These are phyloP conservation scores for Drosophila borborema DNA, from an alignment of 2,888 invertebrate genomes.

Conservation along the genomic window DNA sequence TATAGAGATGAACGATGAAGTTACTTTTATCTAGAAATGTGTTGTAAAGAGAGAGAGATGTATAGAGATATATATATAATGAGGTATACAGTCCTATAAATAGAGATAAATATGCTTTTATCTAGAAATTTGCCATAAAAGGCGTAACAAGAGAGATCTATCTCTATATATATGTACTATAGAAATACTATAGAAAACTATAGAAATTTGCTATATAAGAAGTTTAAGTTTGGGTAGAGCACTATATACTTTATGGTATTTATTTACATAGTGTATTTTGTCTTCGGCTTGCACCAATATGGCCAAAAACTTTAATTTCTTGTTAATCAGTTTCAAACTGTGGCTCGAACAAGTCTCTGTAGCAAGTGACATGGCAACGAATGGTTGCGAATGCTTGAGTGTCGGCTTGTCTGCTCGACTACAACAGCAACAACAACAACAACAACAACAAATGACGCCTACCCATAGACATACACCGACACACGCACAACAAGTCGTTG, in stretches of 20 bases:
- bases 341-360: constrained; percentile 35
- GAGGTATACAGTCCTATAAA: not conserved
- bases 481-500: not conserved
- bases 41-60: too few relatives aligned
- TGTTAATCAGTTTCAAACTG: constrained; percentile 66
- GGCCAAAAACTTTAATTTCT: constrained; percentile 11
- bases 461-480: not conserved
- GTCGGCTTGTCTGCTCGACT: constrained; percentile 26
- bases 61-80: not conserved
- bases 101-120: too few relatives aligned
- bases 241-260: not conserved
- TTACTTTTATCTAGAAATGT: too few relatives aligned
- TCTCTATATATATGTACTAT: too few relatives aligned
- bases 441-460: constrained; percentile 3
- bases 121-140: not conserved
- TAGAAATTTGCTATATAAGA: too few relatives aligned
- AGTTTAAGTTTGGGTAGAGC: too few relatives aligned
- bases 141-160: too few relatives aligned
- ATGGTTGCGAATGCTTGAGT: constrained; percentile 22
- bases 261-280: not conserved
- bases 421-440: too few relatives aligned
- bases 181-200: too few relatives aligned
- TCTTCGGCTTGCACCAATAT: not conserved
- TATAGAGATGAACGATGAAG: too few relatives aligned
- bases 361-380: constrained; percentile 24